phyloP scores from a whole-genome alignment of 2,888 invertebrate genomes.

The Heliconius aoede region DNA sequence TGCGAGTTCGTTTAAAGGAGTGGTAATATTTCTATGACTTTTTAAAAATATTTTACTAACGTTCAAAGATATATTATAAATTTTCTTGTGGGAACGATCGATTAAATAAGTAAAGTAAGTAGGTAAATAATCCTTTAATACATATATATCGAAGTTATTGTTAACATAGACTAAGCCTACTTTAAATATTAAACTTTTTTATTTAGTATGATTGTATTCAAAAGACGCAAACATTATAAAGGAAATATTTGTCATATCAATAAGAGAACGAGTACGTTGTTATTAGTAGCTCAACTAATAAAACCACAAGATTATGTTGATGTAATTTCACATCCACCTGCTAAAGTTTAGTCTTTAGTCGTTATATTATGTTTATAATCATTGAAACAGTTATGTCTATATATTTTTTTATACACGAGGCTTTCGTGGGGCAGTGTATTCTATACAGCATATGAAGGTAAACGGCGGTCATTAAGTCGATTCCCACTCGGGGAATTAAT shows the following conservation, averaged over 20 bases:
- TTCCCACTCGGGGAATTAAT: too few relatives aligned
- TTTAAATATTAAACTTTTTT: too few relatives aligned
- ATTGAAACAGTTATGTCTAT: too few relatives aligned
- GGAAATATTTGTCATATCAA: neutral
- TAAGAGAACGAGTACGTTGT: neutral
- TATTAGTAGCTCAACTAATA: neutral
- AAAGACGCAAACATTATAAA: neutral
- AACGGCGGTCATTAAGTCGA: too few relatives aligned
- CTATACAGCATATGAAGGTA: too few relatives aligned
- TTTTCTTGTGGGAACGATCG: neutral
- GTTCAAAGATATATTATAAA: neutral
- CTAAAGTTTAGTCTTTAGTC: neutral
- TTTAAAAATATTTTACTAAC: slow-evolving; percentile 14
- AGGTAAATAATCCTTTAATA: too few relatives aligned
- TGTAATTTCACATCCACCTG: neutral
- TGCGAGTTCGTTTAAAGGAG: slow-evolving; percentile 25
- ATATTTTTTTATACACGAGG: too few relatives aligned
- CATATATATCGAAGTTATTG: too few relatives aligned
- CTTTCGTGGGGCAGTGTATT: too few relatives aligned
- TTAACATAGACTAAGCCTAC: too few relatives aligned
- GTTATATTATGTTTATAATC: neutral
- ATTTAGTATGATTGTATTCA: neutral
- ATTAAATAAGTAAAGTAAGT: too few relatives aligned
- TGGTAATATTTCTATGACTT: slow-evolving; percentile 15
- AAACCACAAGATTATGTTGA: neutral